Base-by-base conservation (phyloP, 2,888 invertebrate genomes). In the Ommatoiulus sabulosus region DNA sequence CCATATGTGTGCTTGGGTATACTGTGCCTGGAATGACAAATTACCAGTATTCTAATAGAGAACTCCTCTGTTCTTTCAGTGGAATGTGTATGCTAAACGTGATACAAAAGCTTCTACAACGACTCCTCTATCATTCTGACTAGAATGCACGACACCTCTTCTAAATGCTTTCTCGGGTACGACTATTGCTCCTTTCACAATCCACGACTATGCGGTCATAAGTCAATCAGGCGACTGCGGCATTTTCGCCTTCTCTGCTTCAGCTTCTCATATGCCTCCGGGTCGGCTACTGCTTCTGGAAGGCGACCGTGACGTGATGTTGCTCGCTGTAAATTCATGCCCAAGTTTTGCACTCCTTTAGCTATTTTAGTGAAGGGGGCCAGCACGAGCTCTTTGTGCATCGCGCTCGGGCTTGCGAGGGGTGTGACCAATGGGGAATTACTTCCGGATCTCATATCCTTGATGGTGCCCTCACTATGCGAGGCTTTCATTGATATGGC, bases 311-410 rank as follows among this genome's bases (percentile, higher is more conserved):
- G 84, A 17, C 86, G 84, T 6, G 84, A 12, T 2, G 88, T 63
- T 4, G 86, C 88, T 20, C 84, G 44, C 24, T 88, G 88, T 15
- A 97, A 94, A 93, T 97, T 97, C 17, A 96, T 95, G 0, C 97
- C 96, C 87, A 97, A 94, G 91, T 94, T 96, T 92, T 97, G 97
- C 91, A 97, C 95, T 0, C 97, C 97, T 92, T 96, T 97, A 0
- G 97, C 97, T 87, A 97, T 93, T 92, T 97, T 97, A 0, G 96
- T 96, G 44, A 97, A 94, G 0, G 96, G 96, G 35, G 90, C 90
- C 88, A 90, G 88, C 10, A 91, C 90, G 8, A 88, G 43, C 46
- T 90, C 90, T 86, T 88, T 86, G 8, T 85, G 87, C n/a, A 88
- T 52, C 8, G 24, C 57, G n/a, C 43, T 44, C 5, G 89, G 44